These are phyloP conservation scores for Gymnoscopelus microlampas DNA, from an alignment of 2,797 vertebrate genomes.

Conservation along the genomic window DNA sequence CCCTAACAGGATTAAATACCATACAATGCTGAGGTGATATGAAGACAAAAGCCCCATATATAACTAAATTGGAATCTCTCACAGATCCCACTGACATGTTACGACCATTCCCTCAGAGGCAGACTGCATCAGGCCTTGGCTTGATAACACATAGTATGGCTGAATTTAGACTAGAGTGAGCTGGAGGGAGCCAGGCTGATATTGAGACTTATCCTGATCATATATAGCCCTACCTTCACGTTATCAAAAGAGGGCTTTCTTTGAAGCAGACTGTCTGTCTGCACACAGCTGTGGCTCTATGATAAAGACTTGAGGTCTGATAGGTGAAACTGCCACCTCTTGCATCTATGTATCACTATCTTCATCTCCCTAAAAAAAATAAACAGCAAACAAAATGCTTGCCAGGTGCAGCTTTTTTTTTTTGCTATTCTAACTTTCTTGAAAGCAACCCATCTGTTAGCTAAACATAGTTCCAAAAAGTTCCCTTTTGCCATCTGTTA, in stretches of 20 bases:
- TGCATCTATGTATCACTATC: neutral
- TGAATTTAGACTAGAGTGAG: constrained; percentile 58
- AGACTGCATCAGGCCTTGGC: constrained; percentile 46
- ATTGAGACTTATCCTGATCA: constrained; percentile 59
- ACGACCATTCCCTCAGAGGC: constrained; percentile 45
- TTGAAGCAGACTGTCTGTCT: constrained; percentile 63
- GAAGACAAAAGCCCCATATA: constrained; percentile 46
- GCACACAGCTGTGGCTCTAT: constrained; percentile 62
- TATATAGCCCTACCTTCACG: constrained; percentile 61
- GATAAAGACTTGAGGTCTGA: constrained; percentile 67
- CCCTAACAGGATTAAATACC: constrained; percentile 45
- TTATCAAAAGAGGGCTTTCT: constrained; percentile 66
- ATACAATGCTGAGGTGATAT: constrained; percentile 10
- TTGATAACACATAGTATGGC: constrained; percentile 61
- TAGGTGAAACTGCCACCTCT: constrained; percentile 55
- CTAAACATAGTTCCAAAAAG: constrained; percentile 6
- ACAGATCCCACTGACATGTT: constrained; percentile 48
- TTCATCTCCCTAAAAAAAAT: constrained; percentile 24
- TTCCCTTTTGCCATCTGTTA: neutral
- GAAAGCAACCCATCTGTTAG: constrained; percentile 56
- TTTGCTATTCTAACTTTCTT: constrained; percentile 52
- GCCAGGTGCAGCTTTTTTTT: neutral
- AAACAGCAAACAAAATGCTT: neutral
- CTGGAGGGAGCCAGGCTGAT: constrained; percentile 53
- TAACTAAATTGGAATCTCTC: constrained; percentile 50